phyloP scores from a whole-genome alignment of 2,888 invertebrate genomes.

The Amblyteles armatorius region DNA sequence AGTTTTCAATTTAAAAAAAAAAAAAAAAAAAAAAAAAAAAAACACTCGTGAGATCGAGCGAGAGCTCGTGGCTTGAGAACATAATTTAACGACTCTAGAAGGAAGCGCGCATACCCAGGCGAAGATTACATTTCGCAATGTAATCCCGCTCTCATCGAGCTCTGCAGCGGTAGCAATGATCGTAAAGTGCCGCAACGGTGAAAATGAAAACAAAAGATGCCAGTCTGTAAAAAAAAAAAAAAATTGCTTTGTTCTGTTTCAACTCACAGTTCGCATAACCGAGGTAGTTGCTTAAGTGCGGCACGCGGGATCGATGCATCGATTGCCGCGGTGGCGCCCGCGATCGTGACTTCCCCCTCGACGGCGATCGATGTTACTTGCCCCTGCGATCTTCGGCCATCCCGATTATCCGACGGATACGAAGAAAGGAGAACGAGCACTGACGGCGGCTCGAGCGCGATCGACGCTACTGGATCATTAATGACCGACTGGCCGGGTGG shows the following conservation, averaged over 20 bases:
- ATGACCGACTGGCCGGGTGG: slow-evolving; percentile 13
- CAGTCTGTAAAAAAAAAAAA: background rate
- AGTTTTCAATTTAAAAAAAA: background rate
- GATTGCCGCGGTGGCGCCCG: background rate
- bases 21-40: too few relatives aligned
- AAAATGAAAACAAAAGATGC: slow-evolving; percentile 3
- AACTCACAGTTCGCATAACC: slow-evolving; percentile 20
- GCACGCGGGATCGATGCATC: slow-evolving; percentile 29
- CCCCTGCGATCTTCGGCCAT: slow-evolving; percentile 2
- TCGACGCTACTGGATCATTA: slow-evolving; percentile 23
- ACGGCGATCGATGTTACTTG: background rate
- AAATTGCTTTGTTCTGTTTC: background rate
- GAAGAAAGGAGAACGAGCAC: background rate
- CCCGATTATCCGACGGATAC: background rate
- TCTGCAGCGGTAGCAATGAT: background rate
- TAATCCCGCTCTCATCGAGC: slow-evolving; percentile 8
- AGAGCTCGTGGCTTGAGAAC: background rate
- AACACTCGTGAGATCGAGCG: background rate
- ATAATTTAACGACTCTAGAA: background rate
- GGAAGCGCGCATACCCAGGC: background rate
- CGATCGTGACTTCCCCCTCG: background rate
- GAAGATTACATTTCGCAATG: background rate
- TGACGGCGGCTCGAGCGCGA: background rate
- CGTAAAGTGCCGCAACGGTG: background rate
- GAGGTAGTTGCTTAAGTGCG: background rate